phyloP scores from a whole-genome alignment of 2,797 vertebrate genomes.

The Amblyraja radiata region DNA sequence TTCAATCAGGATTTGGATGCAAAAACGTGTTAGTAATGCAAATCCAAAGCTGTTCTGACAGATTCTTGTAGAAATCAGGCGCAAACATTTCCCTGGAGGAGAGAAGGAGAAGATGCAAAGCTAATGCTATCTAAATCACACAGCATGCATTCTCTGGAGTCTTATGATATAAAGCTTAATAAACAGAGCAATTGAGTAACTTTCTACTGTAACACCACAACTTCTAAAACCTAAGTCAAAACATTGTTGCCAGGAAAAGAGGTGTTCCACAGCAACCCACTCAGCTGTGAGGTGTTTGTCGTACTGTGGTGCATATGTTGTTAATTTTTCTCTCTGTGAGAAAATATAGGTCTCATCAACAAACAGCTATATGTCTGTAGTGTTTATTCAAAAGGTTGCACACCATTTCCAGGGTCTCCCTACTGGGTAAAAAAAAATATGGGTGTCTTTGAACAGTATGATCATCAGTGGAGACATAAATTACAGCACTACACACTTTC shows the following conservation, averaged over 20 bases:
- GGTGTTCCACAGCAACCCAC: background rate
- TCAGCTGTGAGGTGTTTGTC: background rate
- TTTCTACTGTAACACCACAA: background rate
- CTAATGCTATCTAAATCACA: slow-evolving; percentile 19
- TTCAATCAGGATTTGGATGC: background rate
- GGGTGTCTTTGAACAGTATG: slow-evolving; percentile 15
- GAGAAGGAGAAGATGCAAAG: slow-evolving; percentile 19
- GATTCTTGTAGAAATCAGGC: slow-evolving; percentile 26
- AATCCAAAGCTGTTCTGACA: slow-evolving; percentile 35
- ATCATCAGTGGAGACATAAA: slow-evolving; percentile 27
- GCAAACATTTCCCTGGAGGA: slow-evolving; percentile 19
- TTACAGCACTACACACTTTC: slow-evolving; percentile 11
- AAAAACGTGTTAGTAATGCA: slow-evolving; percentile 27
- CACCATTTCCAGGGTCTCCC: slow-evolving; percentile 14
- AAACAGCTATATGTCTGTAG: slow-evolving; percentile 7
- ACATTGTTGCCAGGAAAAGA: background rate
- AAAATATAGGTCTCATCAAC: slow-evolving; percentile 12
- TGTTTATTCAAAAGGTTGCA: background rate
- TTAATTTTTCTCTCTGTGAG: slow-evolving; percentile 1
- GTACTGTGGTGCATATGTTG: background rate
- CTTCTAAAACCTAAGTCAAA: background rate
- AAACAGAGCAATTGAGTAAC: background rate
- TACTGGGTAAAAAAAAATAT: slow-evolving; percentile 6
- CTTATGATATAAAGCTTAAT: slow-evolving; percentile 1
- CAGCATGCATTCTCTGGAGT: background rate